phyloP scores from a whole-genome alignment of 2,113 vertebrate species.

The Albula glossodonta region DNA sequence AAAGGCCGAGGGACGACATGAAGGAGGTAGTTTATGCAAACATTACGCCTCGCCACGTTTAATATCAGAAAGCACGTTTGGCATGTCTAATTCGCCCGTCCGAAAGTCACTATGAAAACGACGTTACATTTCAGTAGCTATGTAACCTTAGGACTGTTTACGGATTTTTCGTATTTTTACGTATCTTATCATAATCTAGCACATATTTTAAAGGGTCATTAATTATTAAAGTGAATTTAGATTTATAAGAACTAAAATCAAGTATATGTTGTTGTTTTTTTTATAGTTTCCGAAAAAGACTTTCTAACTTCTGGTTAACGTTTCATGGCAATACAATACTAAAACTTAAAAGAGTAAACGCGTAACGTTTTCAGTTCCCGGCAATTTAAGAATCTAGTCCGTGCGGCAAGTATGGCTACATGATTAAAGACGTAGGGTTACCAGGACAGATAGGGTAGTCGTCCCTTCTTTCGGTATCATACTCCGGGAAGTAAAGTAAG shows the following conservation, averaged over 20 bases:
- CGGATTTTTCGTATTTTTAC: too few relatives aligned
- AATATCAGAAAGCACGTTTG: neutral
- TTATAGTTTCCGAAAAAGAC: neutral
- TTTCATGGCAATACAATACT: neutral
- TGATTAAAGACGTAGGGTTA: neutral
- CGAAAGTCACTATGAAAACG: neutral
- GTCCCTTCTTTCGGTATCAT: slow-evolving; percentile 26
- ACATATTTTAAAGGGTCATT: too few relatives aligned
- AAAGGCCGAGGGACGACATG: neutral
- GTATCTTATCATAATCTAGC: too few relatives aligned
- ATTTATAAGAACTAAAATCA: too few relatives aligned
- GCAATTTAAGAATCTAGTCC: too few relatives aligned
- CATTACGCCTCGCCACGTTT: neutral
- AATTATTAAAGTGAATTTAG: too few relatives aligned
- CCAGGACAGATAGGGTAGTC: neutral
- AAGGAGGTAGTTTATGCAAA: neutral
- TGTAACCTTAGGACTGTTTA: too few relatives aligned
- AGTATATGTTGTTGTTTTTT: too few relatives aligned
- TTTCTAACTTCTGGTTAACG: neutral
- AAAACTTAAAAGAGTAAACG: neutral
- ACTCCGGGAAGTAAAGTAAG: slow-evolving; percentile 34
- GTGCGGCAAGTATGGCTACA: too few relatives aligned
- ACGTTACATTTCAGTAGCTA: too few relatives aligned
- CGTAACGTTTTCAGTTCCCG: neutral
- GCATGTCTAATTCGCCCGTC: neutral